phyloP scores from a whole-genome alignment of 1,140 invertebrate species.

The Andricus grossulariae region DNA sequence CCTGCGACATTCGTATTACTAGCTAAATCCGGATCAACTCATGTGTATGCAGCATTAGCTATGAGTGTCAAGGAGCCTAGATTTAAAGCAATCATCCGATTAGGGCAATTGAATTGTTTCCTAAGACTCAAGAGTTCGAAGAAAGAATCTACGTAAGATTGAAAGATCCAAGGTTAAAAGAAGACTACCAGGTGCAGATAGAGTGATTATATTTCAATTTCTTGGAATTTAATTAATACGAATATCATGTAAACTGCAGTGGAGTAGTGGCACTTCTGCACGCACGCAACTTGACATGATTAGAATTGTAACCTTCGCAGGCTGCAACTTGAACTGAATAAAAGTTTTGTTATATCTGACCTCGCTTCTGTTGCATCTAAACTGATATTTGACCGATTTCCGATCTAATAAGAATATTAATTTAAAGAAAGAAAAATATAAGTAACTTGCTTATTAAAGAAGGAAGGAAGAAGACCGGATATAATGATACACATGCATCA shows the following conservation, averaged over 20 bases:
- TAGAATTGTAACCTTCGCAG: constrained; percentile 1
- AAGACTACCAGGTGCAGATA: too few relatives aligned
- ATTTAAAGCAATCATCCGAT: constrained; percentile 3
- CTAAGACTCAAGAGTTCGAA: neutral
- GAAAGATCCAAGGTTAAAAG: too few relatives aligned
- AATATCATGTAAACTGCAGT: too few relatives aligned
- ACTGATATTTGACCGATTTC: neutral
- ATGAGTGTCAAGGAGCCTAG: constrained; percentile 10
- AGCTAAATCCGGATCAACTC: neutral
- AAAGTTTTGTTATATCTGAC: neutral
- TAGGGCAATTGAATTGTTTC: neutral
- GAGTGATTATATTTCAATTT: too few relatives aligned
- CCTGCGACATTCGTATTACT: neutral
- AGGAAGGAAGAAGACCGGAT: constrained; percentile 64
- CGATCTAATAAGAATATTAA: neutral
- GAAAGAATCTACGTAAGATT: too few relatives aligned
- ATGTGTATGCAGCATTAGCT: neutral
- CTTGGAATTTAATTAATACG: too few relatives aligned
- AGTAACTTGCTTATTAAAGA: constrained; percentile 29
- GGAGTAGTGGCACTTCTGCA: neutral
- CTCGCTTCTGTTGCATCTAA: neutral
- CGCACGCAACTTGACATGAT: neutral
- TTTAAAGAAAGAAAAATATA: neutral
- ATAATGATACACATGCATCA: constrained; percentile 62
- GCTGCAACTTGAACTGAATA: constrained; percentile 14